Evolutionary conservation across 2,888 invertebrate species (phyloP).

Genomic region (Sipunculus nudus): DNA sequence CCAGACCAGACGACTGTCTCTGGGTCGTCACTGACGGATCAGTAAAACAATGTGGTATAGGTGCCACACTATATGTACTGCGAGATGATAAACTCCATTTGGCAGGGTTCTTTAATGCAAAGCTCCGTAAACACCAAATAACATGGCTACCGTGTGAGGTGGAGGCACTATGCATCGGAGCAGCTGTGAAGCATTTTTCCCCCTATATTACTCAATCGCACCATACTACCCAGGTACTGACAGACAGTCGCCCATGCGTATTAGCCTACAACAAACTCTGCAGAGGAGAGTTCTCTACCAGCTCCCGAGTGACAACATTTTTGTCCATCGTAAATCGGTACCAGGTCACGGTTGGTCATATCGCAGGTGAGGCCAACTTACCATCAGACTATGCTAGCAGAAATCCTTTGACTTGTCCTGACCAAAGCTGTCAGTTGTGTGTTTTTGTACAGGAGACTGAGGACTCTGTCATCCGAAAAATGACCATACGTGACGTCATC

Average conservation of each 20-base stretch:
- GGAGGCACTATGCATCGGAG: conserved; percentile 13
- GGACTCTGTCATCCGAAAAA: neutral
- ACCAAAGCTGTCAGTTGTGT: conserved; percentile 6
- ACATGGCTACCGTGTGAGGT: conserved; percentile 18
- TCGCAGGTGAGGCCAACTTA: conserved; percentile 4
- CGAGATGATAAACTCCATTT: conserved; percentile 9
- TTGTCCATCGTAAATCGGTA: conserved; percentile 14
- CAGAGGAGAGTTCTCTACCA: conserved; percentile 13
- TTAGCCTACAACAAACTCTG: conserved; percentile 11
- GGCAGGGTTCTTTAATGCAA: conserved; percentile 14
- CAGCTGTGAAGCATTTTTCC: conserved; percentile 16
- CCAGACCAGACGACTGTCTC: conserved; percentile 18
- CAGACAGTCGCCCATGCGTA: conserved; percentile 10
- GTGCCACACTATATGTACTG: conserved; percentile 13
- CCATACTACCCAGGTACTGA: neutral
- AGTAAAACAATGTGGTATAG: conserved; percentile 20
- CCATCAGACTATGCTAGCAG: conserved; percentile 13
- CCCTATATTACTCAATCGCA: conserved; percentile 8
- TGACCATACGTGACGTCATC: conserved; percentile 1
- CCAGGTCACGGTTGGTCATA: conserved; percentile 6
- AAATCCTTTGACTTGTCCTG: conserved; percentile 1
- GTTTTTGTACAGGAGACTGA: neutral
- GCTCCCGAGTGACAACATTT: conserved; percentile 16
- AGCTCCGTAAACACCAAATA: conserved; percentile 3
- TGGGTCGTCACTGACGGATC: conserved; percentile 26